Percentiles rank a stretch among this genome's conserved stretches.
These are phyloP conservation scores for Lanius ludovicianus DNA, from an alignment of 2,113 vertebrate genomes.

Conservation along the genomic window DNA sequence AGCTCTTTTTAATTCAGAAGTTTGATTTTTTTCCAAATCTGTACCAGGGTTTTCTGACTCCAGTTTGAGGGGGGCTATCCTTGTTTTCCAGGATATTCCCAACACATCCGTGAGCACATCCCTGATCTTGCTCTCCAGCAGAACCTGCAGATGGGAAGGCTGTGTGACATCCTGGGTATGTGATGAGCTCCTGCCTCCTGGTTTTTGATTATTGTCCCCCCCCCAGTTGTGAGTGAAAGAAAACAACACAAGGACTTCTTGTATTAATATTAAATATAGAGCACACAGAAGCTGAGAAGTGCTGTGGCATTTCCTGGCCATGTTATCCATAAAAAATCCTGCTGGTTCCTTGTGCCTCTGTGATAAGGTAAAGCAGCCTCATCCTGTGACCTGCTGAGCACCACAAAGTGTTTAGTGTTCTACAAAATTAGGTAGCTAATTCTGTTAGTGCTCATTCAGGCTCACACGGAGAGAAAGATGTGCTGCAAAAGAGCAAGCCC, in stretches of 20 bases:
- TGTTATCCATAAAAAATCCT: background rate
- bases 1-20: background rate
- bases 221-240: background rate
- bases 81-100: constrained; percentile 79
- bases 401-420: background rate
- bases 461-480: background rate
- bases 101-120: constrained; percentile 65
- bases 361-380: background rate
- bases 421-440: background rate
- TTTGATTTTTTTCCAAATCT: background rate
- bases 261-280: background rate
- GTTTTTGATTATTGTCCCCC: background rate
- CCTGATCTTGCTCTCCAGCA: constrained; percentile 77
- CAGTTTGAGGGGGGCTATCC: background rate
- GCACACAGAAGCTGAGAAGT: background rate
- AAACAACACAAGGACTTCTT: background rate
- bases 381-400: constrained; percentile 18
- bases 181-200: background rate
- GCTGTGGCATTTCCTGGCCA: background rate
- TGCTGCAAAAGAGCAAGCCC: background rate
- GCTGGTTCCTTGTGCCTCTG: background rate
- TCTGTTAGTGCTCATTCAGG: background rate
- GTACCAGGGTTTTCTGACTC: background rate
- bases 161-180: constrained; percentile 86
- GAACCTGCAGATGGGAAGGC: constrained; percentile 84